Percentiles rank a stretch among this genome's conserved stretches.
These are phyloP conservation scores for Lamellibrachia satsuma DNA, from an alignment of 2,888 invertebrate genomes.

Conservation along the genomic window DNA sequence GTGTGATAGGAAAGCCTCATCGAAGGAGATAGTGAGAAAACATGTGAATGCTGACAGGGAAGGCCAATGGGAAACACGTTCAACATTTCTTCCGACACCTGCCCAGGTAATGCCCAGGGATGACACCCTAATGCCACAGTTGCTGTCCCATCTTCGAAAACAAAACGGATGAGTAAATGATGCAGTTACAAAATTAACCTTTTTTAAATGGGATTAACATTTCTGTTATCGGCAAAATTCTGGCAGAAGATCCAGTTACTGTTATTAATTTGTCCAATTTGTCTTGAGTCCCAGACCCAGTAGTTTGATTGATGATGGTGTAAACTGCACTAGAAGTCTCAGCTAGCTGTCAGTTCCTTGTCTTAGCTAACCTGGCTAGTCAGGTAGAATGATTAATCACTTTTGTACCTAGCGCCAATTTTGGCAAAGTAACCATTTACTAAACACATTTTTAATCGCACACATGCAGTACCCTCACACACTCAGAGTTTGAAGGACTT, in stretches of 20 bases:
- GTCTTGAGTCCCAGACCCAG: not conserved
- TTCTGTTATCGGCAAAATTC: not conserved
- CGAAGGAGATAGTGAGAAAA: not conserved
- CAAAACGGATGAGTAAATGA: not conserved
- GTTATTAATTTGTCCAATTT: conserved; percentile 7
- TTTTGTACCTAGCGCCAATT: not conserved
- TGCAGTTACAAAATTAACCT: not conserved
- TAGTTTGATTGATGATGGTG: not conserved
- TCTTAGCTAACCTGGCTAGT: not conserved
- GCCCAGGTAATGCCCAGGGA: not conserved
- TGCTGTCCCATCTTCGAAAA: not conserved
- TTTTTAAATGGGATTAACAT: not conserved
- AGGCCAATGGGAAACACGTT: not conserved
- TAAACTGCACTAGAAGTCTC: not conserved
- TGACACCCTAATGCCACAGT: no score
- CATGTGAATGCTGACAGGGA: not conserved
- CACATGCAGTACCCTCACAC: not conserved
- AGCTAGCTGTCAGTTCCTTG: not conserved
- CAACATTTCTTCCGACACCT: not conserved
- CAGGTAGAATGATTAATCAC: not conserved
- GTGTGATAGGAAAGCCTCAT: not conserved
- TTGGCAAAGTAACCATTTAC: not conserved
- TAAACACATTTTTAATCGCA: not conserved
- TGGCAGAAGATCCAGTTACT: not conserved
- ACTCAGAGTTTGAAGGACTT: not conserved